Conservation (phyloP, 2,113 vertebrate genomes). For the Terrapene triunguis region DNA sequence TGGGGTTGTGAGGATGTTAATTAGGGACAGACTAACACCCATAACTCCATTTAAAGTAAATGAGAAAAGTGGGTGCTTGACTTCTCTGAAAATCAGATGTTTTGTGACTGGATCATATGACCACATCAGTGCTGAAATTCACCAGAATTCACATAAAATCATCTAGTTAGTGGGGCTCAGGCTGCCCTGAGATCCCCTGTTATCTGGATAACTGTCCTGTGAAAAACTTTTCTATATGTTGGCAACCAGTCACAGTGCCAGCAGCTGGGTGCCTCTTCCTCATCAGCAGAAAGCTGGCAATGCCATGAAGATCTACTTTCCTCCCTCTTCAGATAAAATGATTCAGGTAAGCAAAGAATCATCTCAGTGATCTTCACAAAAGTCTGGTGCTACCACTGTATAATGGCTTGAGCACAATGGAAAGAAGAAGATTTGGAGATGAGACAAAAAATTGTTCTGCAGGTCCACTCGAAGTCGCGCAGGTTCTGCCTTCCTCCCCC, state of each 20-base stretch:
- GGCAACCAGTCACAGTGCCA: not conserved
- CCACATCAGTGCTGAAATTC: not conserved
- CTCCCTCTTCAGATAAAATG: not conserved
- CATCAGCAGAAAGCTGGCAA: not conserved
- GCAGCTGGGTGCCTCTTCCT: not conserved
- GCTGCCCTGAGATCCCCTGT: not conserved
- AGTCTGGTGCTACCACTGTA: not conserved
- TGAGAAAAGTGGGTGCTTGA: not conserved
- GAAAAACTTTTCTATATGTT: accelerated
- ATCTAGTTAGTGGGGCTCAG: not conserved
- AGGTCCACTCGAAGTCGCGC: not conserved
- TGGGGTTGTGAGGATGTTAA: not conserved
- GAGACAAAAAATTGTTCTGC: not conserved
- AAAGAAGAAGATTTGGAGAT: accelerated
- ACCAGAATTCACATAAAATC: not conserved
- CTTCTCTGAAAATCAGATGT: not conserved
- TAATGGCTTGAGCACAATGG: not conserved
- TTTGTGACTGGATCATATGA: not conserved
- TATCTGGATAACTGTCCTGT: not conserved
- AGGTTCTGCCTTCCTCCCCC: not conserved
- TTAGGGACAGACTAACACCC: not conserved
- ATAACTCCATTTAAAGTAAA: not conserved
- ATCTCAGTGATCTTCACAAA: not conserved
- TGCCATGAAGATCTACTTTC: not conserved
- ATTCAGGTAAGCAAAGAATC: not conserved